Evolutionary conservation across 2,797 vertebrate species (phyloP).

Genomic region (Hydrophis major): DNA sequence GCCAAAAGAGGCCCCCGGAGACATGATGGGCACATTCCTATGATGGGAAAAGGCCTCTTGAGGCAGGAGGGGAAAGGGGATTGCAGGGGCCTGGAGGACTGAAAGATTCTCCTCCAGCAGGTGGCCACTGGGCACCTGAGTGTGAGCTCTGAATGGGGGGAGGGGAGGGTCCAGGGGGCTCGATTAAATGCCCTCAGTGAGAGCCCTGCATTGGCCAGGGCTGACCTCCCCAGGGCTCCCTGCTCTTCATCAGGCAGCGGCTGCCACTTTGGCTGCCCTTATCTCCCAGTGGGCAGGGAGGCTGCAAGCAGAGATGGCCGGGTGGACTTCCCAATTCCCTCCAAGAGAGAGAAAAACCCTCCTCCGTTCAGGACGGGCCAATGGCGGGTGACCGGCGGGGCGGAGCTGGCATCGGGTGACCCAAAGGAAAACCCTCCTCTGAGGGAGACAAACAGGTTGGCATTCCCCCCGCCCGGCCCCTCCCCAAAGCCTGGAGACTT

Average conservation of each 20-base stretch:
- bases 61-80: not conserved
- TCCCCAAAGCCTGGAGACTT: not conserved
- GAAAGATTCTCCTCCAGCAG: not conserved
- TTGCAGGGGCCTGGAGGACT: not conserved
- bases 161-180: not conserved
- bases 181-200: not conserved
- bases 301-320: not conserved
- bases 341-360: not conserved
- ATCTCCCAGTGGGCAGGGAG: not conserved
- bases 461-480: too few relatives aligned
- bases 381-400: not conserved
- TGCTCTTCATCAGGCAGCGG: not conserved
- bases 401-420: not conserved
- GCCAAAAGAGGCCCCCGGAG: not conserved
- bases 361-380: not conserved
- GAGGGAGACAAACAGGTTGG: not conserved
- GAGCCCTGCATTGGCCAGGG: not conserved
- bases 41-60: not conserved
- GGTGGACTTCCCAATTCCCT: not conserved
- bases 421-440: not conserved
- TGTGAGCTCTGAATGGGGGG: not conserved
- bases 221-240: not conserved
- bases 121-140: not conserved
- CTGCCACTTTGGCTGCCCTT: not conserved
- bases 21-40: rapidly evolving